These are phyloP conservation scores for Solenopsis fugax DNA, from an alignment of 1,140 invertebrate species.

Conservation along the genomic window DNA sequence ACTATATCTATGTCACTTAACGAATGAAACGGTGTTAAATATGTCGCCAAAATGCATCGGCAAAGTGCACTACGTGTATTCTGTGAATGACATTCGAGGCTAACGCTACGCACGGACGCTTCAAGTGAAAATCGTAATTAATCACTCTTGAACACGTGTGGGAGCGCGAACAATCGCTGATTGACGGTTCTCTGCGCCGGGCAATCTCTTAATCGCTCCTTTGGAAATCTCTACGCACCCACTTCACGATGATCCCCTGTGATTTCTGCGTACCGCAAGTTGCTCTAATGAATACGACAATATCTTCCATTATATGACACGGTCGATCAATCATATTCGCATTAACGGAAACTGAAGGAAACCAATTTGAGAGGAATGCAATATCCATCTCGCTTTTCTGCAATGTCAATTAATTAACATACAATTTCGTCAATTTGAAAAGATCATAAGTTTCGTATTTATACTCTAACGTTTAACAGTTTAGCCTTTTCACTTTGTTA, in stretches of 20 bases:
- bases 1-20: neutral
- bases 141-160: constrained; percentile 35
- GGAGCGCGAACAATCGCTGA: constrained; percentile 58
- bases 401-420: neutral
- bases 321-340: constrained; percentile 32
- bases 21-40: neutral
- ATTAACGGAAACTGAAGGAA: constrained; percentile 9
- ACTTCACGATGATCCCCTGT: constrained; percentile 16
- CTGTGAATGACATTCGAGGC: neutral
- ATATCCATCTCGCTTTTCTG: neutral
- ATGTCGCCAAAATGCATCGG: constrained; percentile 4
- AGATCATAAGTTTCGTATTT: neutral
- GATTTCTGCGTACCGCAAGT: constrained; percentile 19
- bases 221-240: constrained; percentile 37
- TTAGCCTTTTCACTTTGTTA: neutral
- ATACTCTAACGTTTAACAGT: neutral
- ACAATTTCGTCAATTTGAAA: neutral
- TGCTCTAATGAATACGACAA: constrained; percentile 1
- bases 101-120: neutral
- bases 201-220: constrained; percentile 56
- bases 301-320: neutral
- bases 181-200: constrained; percentile 38
- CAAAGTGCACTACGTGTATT: neutral
- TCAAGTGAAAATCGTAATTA: constrained; percentile 47
- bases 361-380: neutral